Evolutionary conservation across 1,140 invertebrate species (phyloP), one percentile per base, ranked within the genome.

Genomic region (Cotesia glomerata): DNA sequence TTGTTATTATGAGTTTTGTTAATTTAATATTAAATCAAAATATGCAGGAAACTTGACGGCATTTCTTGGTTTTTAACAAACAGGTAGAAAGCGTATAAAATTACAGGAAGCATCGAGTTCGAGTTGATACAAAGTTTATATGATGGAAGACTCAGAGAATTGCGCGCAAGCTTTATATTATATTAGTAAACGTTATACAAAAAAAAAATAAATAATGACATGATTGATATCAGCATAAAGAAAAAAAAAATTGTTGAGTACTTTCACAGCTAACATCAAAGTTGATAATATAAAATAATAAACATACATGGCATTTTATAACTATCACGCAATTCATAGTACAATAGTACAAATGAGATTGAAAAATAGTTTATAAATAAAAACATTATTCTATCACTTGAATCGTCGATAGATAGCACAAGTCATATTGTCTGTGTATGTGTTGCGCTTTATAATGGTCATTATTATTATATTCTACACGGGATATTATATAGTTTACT

Each of bases 41-140:
- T 63, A 63, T 9, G 13, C 49, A 49, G 14, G 18, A 7, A n/a
- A 65, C 14, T 51, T 11, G 18, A 67, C 49, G 64, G 54, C 16
- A 49, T 49, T 49, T 18, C 26, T 67, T 45, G 64, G 32, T 63
- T 62, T 62, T 67, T 67, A 67, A 67, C 18, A 35, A 72, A 45
- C 71, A 66, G 62, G 71, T 72, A 72, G 71, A 72, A 72, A 72
- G 71, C 71, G 71, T 72, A 72, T 72, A 72, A 72, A 72, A 72
- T 72, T 67, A 72, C 64, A 72, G 71, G 64, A 72, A 72, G 61
- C 68, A 61, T 69, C 56, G 68, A 69, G 54, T 58, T 58, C 54
- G 18, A 18, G 16, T 18, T 39, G 36, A 39, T 26, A 58, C 54
- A 7, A 58, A 58, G 54, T 8, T 14, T 58, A 58, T 58, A 58